Percentiles rank a stretch among this genome's conserved stretches.
Evolutionary conservation across 2,888 invertebrate genomes (phyloP).

Genomic region (Habrosyne pyritoides): DNA sequence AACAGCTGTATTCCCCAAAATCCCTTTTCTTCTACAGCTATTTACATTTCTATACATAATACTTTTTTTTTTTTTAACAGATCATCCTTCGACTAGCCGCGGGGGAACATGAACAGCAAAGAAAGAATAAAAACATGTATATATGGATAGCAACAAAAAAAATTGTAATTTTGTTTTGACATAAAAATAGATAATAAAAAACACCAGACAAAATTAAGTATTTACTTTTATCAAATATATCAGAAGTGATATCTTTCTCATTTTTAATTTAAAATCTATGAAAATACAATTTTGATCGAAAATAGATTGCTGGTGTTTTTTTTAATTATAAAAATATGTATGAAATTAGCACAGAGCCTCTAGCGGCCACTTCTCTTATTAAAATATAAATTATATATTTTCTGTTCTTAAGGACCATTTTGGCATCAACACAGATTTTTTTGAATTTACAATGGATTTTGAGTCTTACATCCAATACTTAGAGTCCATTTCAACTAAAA

Average conservation of each 20-base stretch:
- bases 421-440: too few relatives aligned
- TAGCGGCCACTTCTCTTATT: background rate
- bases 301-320: too few relatives aligned
- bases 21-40: too few relatives aligned
- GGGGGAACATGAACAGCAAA: slow-evolving; percentile 32
- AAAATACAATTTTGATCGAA: too few relatives aligned
- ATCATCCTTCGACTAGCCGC: slow-evolving; percentile 61
- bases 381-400: too few relatives aligned
- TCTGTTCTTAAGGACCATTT: too few relatives aligned
- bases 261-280: too few relatives aligned
- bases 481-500: too few relatives aligned
- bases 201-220: background rate
- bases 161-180: background rate
- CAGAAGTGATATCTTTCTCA: background rate
- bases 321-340: too few relatives aligned
- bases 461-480: too few relatives aligned
- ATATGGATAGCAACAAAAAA: slow-evolving; percentile 1
- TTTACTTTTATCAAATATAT: background rate
- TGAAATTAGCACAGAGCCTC: background rate
- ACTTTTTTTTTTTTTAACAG: slow-evolving; percentile 44
- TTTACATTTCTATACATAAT: background rate
- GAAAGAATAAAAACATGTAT: slow-evolving; percentile 13
- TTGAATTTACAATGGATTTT: too few relatives aligned
- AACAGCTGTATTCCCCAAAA: too few relatives aligned
- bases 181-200: background rate